A percentile compares a stretch with the other conserved stretches of the same genome.
These are phyloP conservation scores for Anastrepha obliqua DNA, from an alignment of 1,140 invertebrate genomes.

Conservation along the genomic window DNA sequence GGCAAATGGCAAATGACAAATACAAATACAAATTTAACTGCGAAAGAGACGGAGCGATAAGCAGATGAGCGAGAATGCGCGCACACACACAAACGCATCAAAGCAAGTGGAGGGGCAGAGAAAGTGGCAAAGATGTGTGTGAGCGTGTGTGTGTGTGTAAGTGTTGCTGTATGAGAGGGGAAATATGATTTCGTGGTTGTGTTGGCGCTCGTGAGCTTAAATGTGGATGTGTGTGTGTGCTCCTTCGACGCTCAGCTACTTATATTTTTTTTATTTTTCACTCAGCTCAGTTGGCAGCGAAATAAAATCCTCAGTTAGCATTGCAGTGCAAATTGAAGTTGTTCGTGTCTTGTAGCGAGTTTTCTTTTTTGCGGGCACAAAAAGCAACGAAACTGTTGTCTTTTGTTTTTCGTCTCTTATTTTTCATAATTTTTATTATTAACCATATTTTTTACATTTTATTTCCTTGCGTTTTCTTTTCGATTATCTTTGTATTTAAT, in stretches of 20 bases:
- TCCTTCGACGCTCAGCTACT: not conserved
- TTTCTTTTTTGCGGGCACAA: not conserved
- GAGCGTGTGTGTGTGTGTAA: not conserved
- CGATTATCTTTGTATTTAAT: not conserved
- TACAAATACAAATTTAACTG: conserved; percentile 52
- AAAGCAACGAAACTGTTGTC: no score
- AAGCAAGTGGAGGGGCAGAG: not conserved
- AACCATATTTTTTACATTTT: not conserved
- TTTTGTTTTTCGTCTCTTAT: no score
- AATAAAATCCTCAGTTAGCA: conserved; percentile 7
- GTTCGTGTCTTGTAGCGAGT: not conserved
- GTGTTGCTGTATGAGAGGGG: not conserved
- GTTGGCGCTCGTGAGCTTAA: not conserved
- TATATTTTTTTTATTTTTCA: not conserved
- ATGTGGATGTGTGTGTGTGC: not conserved
- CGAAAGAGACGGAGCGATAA: conserved; percentile 5
- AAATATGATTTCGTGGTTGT: not conserved
- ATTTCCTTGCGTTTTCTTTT: not conserved
- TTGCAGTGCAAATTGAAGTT: not conserved
- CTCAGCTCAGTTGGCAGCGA: not conserved
- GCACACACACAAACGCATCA: not conserved
- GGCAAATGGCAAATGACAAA: conserved; percentile 48
- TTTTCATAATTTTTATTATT: conserved; percentile 24
- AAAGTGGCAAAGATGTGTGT: not conserved
- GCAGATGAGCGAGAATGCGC: not conserved